Base-by-base conservation (phyloP, 2,888 invertebrate species). In the Tanytarsus gracilentus region DNA sequence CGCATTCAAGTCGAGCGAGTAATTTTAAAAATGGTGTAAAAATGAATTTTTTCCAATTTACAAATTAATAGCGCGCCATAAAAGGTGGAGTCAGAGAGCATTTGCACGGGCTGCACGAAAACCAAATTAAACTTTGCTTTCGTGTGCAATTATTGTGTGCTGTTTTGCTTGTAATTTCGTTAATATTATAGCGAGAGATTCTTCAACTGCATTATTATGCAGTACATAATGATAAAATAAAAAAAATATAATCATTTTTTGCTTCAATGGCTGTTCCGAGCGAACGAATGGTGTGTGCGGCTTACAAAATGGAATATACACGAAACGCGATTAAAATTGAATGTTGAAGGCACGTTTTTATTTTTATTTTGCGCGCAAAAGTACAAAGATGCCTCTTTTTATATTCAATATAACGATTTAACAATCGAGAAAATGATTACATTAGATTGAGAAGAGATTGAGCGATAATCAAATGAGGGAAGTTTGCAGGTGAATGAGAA, bases 111-210 rank as follows among this genome's bases (percentile, higher is more conserved):
- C 25, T 25, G 56, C 58, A 58, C 58, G 58, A 58, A 58, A 58
- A 58, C 48, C 58, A 58, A 58, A 58, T 58, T 58, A 58, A 48
- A 30, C 53, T 23, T 23, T 40, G 40, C 55, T 40, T 29, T 58
- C 58, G 58, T 58, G 58, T 58, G 58, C 58, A 58, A 58, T 58
- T 58, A 58, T 58, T 58, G 16, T 27, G 29, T 51, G 27, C 30
- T 51, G 30, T 51, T 51, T 51, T 51, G 23, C 30, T 51, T 51
- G 16, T 44, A 44, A 44, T 44, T 44, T 44, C 23, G 44, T 44
- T 44, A 44, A 44, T 44, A 44, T 44, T 21, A 44, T 44, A 44
- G 40, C 18, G 6, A 44, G 18, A 51, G 29, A 16, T 30, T 51
- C 51, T 48, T 58, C 48, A 58, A 48, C 21, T 26, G 39, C 29